phyloP scores from a whole-genome alignment of 2,113 vertebrate species.

The Plectropomus leopardus region DNA sequence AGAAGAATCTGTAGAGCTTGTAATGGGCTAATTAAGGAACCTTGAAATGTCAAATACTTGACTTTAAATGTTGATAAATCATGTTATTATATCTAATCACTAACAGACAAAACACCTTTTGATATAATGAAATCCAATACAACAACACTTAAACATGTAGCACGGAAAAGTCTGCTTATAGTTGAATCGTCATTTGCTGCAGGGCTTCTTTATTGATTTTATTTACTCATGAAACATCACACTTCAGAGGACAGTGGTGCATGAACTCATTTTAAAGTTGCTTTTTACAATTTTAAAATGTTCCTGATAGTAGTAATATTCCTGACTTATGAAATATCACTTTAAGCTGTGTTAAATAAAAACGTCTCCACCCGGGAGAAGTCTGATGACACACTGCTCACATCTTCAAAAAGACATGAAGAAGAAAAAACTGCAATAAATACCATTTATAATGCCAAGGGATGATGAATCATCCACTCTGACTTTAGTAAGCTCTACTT shows the following conservation, averaged over 20 bases:
- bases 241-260: neutral
- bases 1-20: neutral
- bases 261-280: conserved; percentile 15
- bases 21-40: too few relatives aligned
- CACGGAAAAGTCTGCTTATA: neutral
- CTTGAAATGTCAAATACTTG: neutral
- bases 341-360: conserved; percentile 15
- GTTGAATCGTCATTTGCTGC: neutral
- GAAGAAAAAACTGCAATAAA: conserved; percentile 1
- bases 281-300: conserved; percentile 8
- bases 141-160: neutral
- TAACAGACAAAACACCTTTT: neutral
- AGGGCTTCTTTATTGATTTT: neutral
- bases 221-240: neutral
- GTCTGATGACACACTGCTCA: neutral
- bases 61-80: neutral
- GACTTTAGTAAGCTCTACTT: neutral
- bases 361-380: conserved; percentile 1
- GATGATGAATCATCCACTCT: conserved; percentile 18
- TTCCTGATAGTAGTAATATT: too few relatives aligned
- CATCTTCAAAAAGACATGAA: conserved; percentile 25
- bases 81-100: neutral
- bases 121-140: too few relatives aligned
- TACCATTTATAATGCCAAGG: conserved; percentile 10
- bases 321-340: conserved; percentile 17